These are phyloP conservation scores for Crotalus viridis DNA, from an alignment of 2,113 vertebrate genomes.

Conservation along the genomic window DNA sequence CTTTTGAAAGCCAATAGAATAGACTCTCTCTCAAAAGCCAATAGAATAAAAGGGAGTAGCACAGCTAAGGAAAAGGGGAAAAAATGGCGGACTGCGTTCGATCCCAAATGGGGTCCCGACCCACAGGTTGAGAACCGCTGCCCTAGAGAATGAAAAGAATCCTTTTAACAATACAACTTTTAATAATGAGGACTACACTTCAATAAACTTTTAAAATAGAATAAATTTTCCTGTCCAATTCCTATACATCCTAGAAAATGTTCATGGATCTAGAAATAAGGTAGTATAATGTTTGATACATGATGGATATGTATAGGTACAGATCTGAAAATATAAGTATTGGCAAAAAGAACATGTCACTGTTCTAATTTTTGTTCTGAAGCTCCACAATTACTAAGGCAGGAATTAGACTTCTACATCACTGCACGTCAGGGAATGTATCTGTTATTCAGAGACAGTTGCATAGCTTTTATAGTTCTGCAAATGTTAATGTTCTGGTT, in stretches of 20 bases:
- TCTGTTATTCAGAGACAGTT: too few relatives aligned
- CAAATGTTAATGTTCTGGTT: background rate
- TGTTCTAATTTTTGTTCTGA: background rate
- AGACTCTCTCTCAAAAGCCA: too few relatives aligned
- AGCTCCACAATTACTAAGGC: background rate
- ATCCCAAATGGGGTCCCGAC: too few relatives aligned
- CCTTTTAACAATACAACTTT: background rate
- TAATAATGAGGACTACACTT: background rate
- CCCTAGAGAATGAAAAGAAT: background rate
- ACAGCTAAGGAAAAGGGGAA: too few relatives aligned
- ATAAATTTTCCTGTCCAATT: background rate
- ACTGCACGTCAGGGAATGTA: too few relatives aligned
- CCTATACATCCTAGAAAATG: background rate
- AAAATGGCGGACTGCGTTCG: too few relatives aligned
- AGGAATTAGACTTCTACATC: too few relatives aligned
- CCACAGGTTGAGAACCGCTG: too few relatives aligned
- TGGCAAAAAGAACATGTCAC: background rate
- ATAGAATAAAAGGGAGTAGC: too few relatives aligned
- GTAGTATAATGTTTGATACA: background rate
- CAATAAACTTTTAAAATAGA: background rate
- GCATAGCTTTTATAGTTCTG: too few relatives aligned
- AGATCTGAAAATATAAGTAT: background rate
- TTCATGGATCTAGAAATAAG: background rate
- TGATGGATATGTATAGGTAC: background rate
- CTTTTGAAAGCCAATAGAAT: too few relatives aligned